phyloP scores from a whole-genome alignment of 1,140 invertebrate genomes.

The Diplogasteroides magnus region DNA sequence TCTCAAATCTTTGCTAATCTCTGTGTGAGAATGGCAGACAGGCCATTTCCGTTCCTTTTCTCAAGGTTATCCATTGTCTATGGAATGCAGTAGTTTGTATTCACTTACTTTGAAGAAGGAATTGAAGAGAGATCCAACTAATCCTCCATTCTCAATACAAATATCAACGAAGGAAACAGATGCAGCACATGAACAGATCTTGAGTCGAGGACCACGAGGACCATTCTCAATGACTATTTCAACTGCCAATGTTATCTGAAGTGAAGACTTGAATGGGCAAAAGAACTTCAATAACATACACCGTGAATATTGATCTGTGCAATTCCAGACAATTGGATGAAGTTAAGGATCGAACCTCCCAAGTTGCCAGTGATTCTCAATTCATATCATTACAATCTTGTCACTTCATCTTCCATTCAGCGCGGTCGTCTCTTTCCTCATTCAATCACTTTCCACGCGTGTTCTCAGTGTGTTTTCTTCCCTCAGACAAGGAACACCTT shows the following conservation, averaged over 20 bases:
- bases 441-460: too few species aligned
- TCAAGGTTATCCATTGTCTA: background rate
- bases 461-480: too few species aligned
- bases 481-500: too few species aligned
- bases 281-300: slow-evolving; percentile 14
- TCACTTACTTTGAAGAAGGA: slow-evolving; percentile 45
- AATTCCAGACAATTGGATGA: slow-evolving; percentile 47
- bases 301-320: slow-evolving; percentile 53
- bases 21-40: too few species aligned
- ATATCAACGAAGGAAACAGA: slow-evolving; percentile 50
- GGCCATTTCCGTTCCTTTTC: too few species aligned
- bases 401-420: too few species aligned
- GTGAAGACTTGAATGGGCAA: slow-evolving; percentile 1
- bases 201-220: slow-evolving; percentile 37
- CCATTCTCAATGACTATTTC: slow-evolving; percentile 39
- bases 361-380: slow-evolving; percentile 52
- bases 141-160: slow-evolving; percentile 53
- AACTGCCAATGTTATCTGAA: slow-evolving; percentile 38
- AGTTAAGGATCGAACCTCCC: slow-evolving; percentile 51
- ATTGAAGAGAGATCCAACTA: slow-evolving; percentile 53
- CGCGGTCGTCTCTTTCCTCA: too few species aligned
- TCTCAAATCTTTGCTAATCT: too few species aligned
- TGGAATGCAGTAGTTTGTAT: background rate
- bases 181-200: slow-evolving; percentile 39
- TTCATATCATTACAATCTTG: too few species aligned